phyloP scores from a whole-genome alignment of 2,888 invertebrate species.

The Celastrina argiolus region DNA sequence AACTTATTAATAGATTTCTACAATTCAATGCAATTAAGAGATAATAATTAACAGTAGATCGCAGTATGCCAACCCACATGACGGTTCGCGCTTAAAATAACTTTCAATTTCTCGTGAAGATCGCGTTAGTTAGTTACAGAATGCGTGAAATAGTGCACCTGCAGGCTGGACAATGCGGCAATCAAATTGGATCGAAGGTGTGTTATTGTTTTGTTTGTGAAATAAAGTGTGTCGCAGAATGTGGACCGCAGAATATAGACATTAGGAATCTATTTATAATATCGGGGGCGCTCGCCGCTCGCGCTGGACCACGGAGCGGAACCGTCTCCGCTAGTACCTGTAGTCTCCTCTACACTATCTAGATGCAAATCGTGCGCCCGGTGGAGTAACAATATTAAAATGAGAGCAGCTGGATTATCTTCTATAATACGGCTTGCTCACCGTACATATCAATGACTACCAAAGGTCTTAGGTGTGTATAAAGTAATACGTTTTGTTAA shows the following conservation, averaged over 20 bases:
- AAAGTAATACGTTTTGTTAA: no score
- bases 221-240: slow-evolving; percentile 28
- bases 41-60: slow-evolving; percentile 23
- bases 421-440: no score
- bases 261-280: slow-evolving; percentile 39
- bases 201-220: slow-evolving; percentile 31
- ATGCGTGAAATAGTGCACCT: slow-evolving; percentile 96
- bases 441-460: no score
- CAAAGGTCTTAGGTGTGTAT: no score
- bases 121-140: slow-evolving; percentile 43
- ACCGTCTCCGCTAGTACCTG: background rate
- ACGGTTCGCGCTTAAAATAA: slow-evolving; percentile 39
- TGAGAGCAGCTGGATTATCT: no score
- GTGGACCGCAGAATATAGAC: slow-evolving; percentile 16
- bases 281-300: slow-evolving; percentile 28
- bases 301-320: slow-evolving; percentile 28
- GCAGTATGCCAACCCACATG: slow-evolving; percentile 36
- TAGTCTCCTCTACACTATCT: background rate
- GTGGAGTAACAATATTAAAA: background rate
- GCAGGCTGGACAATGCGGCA: slow-evolving; percentile 94
- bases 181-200: slow-evolving; percentile 95
- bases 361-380: slow-evolving; percentile 1
- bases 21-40: slow-evolving; percentile 3
- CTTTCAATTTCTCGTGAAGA: slow-evolving; percentile 37
- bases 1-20: slow-evolving; percentile 10